These are phyloP conservation scores for Buceros bicornis DNA, from an alignment of 2,797 vertebrate species.

Conservation along the genomic window DNA sequence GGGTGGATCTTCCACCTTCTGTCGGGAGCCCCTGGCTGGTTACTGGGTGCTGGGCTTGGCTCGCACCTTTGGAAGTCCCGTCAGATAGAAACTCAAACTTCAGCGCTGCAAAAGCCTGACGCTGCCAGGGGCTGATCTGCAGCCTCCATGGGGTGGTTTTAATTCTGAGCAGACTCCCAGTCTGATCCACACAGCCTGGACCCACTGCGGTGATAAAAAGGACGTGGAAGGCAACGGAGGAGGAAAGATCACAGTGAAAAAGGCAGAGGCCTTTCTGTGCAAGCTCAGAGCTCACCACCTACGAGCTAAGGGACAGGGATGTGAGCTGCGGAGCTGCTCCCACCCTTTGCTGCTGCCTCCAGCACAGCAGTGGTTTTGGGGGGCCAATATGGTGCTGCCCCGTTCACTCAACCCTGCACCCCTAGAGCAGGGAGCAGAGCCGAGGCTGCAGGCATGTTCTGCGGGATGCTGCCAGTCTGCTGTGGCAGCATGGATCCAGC, in stretches of 20 bases:
- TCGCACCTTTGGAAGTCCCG: not conserved
- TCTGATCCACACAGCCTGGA: not conserved
- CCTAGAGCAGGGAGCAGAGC: not conserved
- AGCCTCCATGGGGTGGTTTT: not conserved
- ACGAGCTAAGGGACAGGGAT: not conserved
- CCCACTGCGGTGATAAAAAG: conserved; percentile 26
- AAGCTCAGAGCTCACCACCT: not conserved
- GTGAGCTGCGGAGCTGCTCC: not conserved
- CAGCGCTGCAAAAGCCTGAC: not conserved
- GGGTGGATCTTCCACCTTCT: not conserved
- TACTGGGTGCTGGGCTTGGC: not conserved
- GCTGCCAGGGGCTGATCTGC: not conserved
- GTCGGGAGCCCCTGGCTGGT: not conserved
- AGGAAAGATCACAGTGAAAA: not conserved
- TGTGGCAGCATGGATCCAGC: not conserved
- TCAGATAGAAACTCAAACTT: not conserved
- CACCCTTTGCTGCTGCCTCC: not conserved
- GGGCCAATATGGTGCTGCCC: rapidly evolving
- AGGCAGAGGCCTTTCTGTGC: conserved; percentile 24
- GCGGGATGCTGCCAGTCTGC: rapidly evolving
- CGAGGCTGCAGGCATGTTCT: not conserved
- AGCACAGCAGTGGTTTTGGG: not conserved
- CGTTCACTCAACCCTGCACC: not conserved
- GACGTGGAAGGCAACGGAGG: not conserved
- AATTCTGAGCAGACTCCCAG: conserved; percentile 30